Conservation (phyloP, 2,113 vertebrate genomes). For the Sander vitreus region DNA sequence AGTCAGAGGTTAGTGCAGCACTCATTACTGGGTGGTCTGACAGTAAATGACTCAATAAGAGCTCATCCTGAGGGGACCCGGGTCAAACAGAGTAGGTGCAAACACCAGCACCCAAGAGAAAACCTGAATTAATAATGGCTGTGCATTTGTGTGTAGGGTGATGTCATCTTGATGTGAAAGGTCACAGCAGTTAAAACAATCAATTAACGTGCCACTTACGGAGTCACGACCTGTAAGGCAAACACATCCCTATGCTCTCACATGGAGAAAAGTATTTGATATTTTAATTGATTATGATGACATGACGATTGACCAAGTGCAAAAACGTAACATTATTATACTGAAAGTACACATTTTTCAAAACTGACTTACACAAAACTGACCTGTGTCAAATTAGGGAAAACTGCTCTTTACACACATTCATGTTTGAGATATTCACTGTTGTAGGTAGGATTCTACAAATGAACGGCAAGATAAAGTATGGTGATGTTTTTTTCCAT, state of each 20-base stretch:
- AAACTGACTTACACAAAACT: neutral
- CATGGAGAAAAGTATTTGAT: slow-evolving; percentile 9
- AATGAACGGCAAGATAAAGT: neutral
- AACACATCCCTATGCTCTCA: slow-evolving; percentile 12
- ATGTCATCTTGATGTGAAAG: slow-evolving; percentile 45
- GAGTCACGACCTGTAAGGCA: slow-evolving; percentile 35
- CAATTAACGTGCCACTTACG: neutral
- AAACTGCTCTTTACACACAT: neutral
- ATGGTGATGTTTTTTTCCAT: slow-evolving; percentile 23
- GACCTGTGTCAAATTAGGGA: neutral
- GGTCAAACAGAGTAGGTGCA: slow-evolving; percentile 36
- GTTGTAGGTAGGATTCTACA: neutral
- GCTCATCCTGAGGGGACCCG: slow-evolving; percentile 39
- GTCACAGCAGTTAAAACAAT: slow-evolving; percentile 51
- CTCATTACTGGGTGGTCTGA: slow-evolving; percentile 54
- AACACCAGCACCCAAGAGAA: slow-evolving; percentile 38
- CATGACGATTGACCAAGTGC: neutral
- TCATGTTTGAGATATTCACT: neutral
- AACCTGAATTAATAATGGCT: slow-evolving; percentile 39
- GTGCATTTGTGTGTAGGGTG: slow-evolving; percentile 15
- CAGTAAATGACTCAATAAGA: slow-evolving; percentile 58
- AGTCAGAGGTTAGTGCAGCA: slow-evolving; percentile 27
- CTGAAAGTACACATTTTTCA: neutral
- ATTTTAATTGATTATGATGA: slow-evolving; percentile 10
- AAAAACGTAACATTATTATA: slow-evolving; percentile 1